Percentiles rank a stretch among this genome's conserved stretches.
Conservation (phyloP, 1,140 invertebrate genomes). For the Trinorchestia longiramus region DNA sequence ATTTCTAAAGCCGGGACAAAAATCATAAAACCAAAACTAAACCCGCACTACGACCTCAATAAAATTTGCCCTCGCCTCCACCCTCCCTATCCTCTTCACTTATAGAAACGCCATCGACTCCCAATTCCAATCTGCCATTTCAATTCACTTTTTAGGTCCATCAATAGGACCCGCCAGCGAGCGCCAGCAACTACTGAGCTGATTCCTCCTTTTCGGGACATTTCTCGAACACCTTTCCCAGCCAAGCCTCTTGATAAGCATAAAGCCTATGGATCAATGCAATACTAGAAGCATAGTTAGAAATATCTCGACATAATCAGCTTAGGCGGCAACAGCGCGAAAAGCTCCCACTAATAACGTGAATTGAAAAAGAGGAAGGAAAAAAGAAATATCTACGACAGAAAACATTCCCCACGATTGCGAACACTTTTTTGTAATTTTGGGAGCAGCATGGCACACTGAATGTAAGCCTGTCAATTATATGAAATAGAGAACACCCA, state of each 20-base stretch:
- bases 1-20: background rate
- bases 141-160: constrained; percentile 51
- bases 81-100: constrained; percentile 14
- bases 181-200: background rate
- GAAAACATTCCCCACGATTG: background rate
- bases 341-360: background rate
- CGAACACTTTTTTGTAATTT: background rate
- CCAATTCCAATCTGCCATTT: constrained; percentile 55
- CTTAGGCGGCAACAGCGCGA: background rate
- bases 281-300: background rate
- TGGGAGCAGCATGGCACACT: background rate
- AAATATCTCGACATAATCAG: background rate
- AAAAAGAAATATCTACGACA: background rate
- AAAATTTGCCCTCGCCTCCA: constrained; percentile 21
- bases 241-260: background rate
- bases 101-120: constrained; percentile 50
- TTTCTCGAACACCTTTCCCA: constrained; percentile 16
- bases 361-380: background rate
- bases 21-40: background rate
- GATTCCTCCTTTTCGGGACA: background rate
- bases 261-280: background rate
- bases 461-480: background rate
- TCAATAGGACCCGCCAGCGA: constrained; percentile 23
- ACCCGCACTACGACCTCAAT: background rate
- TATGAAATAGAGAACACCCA: background rate